Percentiles rank a stretch among this genome's conserved stretches.
phyloP scores from a whole-genome alignment of 64 coral and sea anemone species.

The Exaiptasia diaphana region DNA sequence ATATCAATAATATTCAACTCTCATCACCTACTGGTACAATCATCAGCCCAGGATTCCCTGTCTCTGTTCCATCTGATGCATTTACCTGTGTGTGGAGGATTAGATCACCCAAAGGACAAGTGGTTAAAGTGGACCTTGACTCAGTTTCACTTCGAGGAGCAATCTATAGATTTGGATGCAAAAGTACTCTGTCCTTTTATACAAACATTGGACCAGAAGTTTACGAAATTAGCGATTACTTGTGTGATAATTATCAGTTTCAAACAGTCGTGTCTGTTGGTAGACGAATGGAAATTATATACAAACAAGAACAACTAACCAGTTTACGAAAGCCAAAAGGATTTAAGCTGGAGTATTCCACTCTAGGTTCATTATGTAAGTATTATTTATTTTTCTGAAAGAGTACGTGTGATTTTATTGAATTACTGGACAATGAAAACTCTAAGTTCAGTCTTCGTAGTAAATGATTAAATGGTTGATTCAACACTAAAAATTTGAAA shows the following conservation, averaged over 20 bases:
- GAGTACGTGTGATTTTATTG: no score
- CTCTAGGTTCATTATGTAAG: background rate
- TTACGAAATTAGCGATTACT: background rate
- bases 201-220: background rate
- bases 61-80: background rate
- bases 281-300: background rate
- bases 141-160: background rate
- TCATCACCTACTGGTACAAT: background rate
- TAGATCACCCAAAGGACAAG: background rate
- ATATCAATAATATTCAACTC: background rate
- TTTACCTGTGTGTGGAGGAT: background rate
- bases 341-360: background rate
- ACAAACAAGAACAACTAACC: background rate
- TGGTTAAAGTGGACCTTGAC: background rate
- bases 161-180: no score
- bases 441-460: background rate
- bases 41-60: background rate
- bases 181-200: no score
- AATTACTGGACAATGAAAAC: background rate
- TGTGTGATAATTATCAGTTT: background rate
- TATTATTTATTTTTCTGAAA: no score
- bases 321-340: background rate
- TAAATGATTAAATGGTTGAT: background rate
- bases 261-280: background rate
- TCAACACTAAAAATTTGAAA: background rate